Percentiles rank a stretch among this genome's conserved stretches.
phyloP scores from a whole-genome alignment of 1,140 invertebrate genomes.

The Drosophila elegans region DNA sequence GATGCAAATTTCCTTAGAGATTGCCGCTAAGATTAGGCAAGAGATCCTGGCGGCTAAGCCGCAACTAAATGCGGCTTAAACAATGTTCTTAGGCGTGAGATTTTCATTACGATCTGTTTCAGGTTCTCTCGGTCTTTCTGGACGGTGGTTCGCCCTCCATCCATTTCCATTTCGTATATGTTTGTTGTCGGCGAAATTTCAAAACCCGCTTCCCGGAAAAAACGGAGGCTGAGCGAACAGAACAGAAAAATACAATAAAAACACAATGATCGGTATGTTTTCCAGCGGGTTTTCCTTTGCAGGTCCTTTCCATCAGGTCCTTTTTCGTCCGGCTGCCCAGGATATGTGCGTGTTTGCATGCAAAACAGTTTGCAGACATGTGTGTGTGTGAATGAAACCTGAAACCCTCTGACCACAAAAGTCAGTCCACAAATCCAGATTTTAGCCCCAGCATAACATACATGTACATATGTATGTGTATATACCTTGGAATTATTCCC shows the following conservation, averaged over 20 bases:
- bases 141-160: not conserved
- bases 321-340: conserved; percentile 39
- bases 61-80: conserved; percentile 78
- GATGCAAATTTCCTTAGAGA: conserved; percentile 75
- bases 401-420: conserved; percentile 62
- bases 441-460: conserved; percentile 1
- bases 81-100: conserved; percentile 76
- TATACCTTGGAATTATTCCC: conserved; percentile 3
- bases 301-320: conserved; percentile 5
- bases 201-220: conserved; percentile 64
- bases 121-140: not conserved
- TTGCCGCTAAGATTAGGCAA: conserved; percentile 67
- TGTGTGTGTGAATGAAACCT: conserved; percentile 46
- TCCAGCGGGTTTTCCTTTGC: conserved; percentile 6
- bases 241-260: conserved; percentile 3
- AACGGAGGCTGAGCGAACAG: conserved; percentile 29
- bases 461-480: not conserved
- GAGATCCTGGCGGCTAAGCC: conserved; percentile 54
- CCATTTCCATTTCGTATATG: conserved; percentile 1
- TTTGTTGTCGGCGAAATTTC: conserved; percentile 68
- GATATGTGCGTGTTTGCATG: conserved; percentile 67
- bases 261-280: conserved; percentile 42
- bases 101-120: conserved; percentile 55
- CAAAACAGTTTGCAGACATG: conserved; percentile 48
- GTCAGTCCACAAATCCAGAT: conserved; percentile 29